phyloP scores from a whole-genome alignment of 2,797 vertebrate genomes.

The Smutsia gigantea region DNA sequence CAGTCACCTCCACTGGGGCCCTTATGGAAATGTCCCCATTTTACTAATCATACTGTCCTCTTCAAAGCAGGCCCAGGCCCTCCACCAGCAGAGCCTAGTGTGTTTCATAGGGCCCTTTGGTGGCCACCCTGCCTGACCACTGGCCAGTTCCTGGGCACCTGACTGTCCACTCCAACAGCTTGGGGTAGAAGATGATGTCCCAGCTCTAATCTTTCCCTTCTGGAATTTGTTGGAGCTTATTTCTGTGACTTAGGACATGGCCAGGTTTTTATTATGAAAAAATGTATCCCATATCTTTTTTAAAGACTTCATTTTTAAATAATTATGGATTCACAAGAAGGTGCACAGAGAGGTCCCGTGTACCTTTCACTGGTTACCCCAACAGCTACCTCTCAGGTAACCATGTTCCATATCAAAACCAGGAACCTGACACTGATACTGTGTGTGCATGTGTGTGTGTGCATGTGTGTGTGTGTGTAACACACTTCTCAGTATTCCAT shows the following conservation, averaged over 20 bases:
- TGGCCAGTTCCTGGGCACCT: background rate
- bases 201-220: background rate
- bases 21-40: background rate
- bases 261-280: background rate
- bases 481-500: too few species aligned
- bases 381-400: background rate
- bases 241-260: background rate
- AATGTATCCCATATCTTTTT: background rate
- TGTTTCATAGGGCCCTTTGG: background rate
- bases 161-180: background rate
- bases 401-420: too few species aligned
- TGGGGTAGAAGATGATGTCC: background rate
- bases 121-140: background rate
- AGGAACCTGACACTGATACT: fast-evolving
- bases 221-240: background rate
- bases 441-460: too few species aligned
- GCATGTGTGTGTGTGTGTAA: too few species aligned
- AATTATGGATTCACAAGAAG: background rate
- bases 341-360: background rate
- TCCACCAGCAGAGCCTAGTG: fast-evolving
- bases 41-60: background rate
- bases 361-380: background rate
- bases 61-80: background rate
- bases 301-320: background rate
- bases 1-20: background rate